Base-by-base conservation (phyloP, 2,888 invertebrate genomes). In the Hemaris fuciformis region DNA sequence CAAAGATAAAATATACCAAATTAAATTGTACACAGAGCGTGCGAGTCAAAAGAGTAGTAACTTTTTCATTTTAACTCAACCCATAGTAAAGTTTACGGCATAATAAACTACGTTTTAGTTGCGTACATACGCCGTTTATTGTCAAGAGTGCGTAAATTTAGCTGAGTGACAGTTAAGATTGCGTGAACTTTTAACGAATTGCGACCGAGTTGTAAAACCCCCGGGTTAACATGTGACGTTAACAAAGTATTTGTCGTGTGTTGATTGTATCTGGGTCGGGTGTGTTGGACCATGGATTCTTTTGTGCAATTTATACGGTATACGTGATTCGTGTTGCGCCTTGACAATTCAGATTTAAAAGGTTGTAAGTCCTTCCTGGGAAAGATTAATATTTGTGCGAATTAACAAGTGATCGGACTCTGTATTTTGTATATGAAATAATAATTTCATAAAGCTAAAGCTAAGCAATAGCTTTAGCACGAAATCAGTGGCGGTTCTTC, bases 71-170 rank as follows among this genome's bases (percentile, higher is more conserved):
- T 61, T 45, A 61, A 61, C 43, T 31, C 18, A 31, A 53, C 27
- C 27, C 31, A 53, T 31, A 53, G 53, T 76, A 75, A 80, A 84
- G 71, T 82, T 84, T 77, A 83, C 71, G 71, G 66, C 72, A 69
- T 72, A 67, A 76, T 83, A 77, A 82, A 84, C 67, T 69, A 71
- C 78, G 74, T 81, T 80, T 74, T 53, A 53, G 53, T 18, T 53
- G 66, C 72, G 71, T 70, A 64, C 27, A 62, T 63, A 64, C 65
- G 62, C 62, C 67, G 72, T 76, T 75, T 72, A 74, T 70, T 74
- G 71, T 74, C 59, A 63, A 67, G 62, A 23, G 57, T 68, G 69
- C 68, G 70, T 76, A 66, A 73, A 69, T 74, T 70, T 65, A 65
- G 59, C 70, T 66, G 67, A 70, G 69, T 69, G 69, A 67, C 67